Percentiles rank a stretch among this genome's conserved stretches.
These are phyloP conservation scores for Bombus soroeensis DNA, from an alignment of 1,140 invertebrate species.

Conservation along the genomic window DNA sequence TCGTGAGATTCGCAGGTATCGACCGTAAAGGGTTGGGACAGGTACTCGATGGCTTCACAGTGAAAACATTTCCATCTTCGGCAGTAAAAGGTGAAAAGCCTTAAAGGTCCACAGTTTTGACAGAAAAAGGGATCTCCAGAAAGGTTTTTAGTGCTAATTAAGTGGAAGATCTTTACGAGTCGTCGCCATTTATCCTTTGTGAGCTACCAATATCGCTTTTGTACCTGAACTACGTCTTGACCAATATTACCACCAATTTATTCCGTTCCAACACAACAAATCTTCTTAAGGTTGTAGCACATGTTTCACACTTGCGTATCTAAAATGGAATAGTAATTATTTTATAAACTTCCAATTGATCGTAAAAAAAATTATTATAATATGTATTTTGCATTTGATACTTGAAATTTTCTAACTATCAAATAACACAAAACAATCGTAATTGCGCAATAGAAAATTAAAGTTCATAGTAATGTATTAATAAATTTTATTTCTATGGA, in stretches of 20 bases:
- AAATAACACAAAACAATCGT: too few relatives aligned
- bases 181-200: slow-evolving; percentile 63
- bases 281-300: too few relatives aligned
- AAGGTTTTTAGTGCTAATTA: slow-evolving; percentile 71
- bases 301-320: too few relatives aligned
- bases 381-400: too few relatives aligned
- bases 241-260: slow-evolving; percentile 20
- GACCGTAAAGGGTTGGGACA: slow-evolving; percentile 4
- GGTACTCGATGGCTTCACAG: slow-evolving; percentile 32
- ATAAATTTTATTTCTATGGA: too few relatives aligned
- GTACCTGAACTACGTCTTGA: not conserved
- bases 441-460: too few relatives aligned
- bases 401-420: too few relatives aligned
- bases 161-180: slow-evolving; percentile 50
- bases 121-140: slow-evolving; percentile 61
- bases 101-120: slow-evolving; percentile 62
- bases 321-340: too few relatives aligned
- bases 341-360: too few relatives aligned
- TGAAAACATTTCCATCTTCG: slow-evolving; percentile 33
- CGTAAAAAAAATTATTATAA: too few relatives aligned
- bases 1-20: slow-evolving; percentile 10
- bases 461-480: too few relatives aligned
- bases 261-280: not conserved
- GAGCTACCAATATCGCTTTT: not conserved
- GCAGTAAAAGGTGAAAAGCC: slow-evolving; percentile 33